Evolutionary conservation across 2,888 invertebrate genomes (phyloP).

Genomic region (Carterocephalus palaemon): DNA sequence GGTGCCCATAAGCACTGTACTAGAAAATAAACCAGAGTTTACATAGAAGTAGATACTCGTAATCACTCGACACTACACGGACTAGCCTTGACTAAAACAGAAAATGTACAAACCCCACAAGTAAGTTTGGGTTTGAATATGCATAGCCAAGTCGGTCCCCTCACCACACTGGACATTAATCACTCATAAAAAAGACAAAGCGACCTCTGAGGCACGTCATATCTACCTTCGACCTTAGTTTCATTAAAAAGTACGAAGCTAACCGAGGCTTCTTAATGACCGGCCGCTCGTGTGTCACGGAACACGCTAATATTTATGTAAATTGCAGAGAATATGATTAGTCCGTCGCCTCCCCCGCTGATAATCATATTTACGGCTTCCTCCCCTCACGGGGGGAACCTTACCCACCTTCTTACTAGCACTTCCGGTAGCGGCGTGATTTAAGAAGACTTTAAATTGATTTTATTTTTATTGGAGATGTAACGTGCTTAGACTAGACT

Average conservation of each 20-base stretch:
- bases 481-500: too few species aligned
- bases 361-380: conserved; percentile 77
- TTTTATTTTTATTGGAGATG: too few species aligned
- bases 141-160: conserved; percentile 47
- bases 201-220: conserved; percentile 50
- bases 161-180: conserved; percentile 61
- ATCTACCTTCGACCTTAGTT: conserved; percentile 64
- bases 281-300: conserved; percentile 68
- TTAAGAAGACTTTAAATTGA: conserved; percentile 9
- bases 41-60: too few species aligned
- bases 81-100: conserved; percentile 6
- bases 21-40: too few species aligned
- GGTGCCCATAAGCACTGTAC: too few species aligned
- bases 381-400: conserved; percentile 34
- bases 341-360: conserved; percentile 75
- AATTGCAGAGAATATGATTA: conserved; percentile 79
- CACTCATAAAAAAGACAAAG: conserved; percentile 78
- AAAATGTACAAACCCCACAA: conserved; percentile 13
- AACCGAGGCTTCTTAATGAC: conserved; percentile 53
- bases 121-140: conserved; percentile 49
- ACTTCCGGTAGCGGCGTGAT: conserved; percentile 14
- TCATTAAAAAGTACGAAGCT: conserved; percentile 49
- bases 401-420: conserved; percentile 9
- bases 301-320: conserved; percentile 78
- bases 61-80: too few species aligned